A percentile compares a stretch with the other conserved stretches of the same genome.
phyloP scores from a whole-genome alignment of 2,888 invertebrate genomes.

The Girardia tigrina region DNA sequence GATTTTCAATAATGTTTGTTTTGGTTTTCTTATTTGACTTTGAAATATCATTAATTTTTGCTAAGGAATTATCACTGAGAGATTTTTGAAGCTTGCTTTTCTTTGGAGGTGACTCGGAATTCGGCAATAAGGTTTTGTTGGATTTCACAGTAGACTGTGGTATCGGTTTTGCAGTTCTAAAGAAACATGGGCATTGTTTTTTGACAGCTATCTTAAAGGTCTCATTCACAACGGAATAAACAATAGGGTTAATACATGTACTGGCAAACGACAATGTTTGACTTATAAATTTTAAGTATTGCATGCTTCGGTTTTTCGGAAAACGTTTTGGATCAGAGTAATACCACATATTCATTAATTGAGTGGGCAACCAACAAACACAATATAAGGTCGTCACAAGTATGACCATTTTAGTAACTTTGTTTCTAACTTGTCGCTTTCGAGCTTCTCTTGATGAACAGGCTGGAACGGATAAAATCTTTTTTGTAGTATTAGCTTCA shows the following conservation, averaged over 20 bases:
- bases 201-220: slow-evolving; percentile 24
- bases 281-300: slow-evolving; percentile 29
- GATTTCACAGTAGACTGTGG: neutral
- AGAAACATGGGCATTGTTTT: neutral
- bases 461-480: neutral
- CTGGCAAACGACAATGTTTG: slow-evolving; percentile 33
- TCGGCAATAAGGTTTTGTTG: neutral
- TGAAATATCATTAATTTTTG: neutral
- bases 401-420: slow-evolving; percentile 35
- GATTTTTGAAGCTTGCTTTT: neutral
- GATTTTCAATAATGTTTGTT: neutral
- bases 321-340: slow-evolving; percentile 30
- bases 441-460: neutral
- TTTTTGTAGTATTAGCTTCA: neutral
- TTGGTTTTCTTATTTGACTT: neutral
- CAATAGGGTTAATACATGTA: slow-evolving; percentile 34
- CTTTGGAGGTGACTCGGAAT: neutral
- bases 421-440: slow-evolving; percentile 29
- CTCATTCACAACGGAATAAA: slow-evolving; percentile 33
- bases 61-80: neutral
- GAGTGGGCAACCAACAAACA: slow-evolving; percentile 34
- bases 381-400: slow-evolving; percentile 33
- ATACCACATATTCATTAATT: slow-evolving; percentile 33
- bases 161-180: neutral
- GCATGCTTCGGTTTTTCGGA: slow-evolving; percentile 30